Evolutionary conservation across 2,797 vertebrate genomes (phyloP), one percentile per base, ranked within the genome.

Genomic region (Pangasius larnaudii): DNA sequence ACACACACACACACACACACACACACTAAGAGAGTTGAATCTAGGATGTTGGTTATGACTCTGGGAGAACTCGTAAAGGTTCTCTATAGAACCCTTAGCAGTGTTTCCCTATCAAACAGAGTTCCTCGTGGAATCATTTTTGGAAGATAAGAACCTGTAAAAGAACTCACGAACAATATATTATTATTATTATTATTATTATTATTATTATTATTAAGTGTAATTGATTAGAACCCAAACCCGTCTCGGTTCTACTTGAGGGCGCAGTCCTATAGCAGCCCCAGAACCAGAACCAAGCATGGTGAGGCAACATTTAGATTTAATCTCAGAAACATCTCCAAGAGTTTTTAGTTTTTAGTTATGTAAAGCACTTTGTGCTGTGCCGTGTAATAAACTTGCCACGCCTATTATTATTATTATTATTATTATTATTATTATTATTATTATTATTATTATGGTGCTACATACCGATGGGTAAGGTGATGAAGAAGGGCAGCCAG

Each of bases 401-500:
- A 72, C 24, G 69, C 3, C 22, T n/a, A 11, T 36, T 49, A 84
- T 63, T 63, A 65, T 65, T 81, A 81, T 72, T 74, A 74, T 74
- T 77, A 77, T 77, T 77, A 77, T 77, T 77, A 51, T 51, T 77
- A 51, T 75, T 46, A 19, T 30, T 83, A 51, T 65, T 84, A 53
- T 84, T 67, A 71, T 51, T 65, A 67, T 46, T 33, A 67, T 63
- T 65, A 84, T 49, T 30, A 84, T 77, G 51, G 22, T 59, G 8
- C 19, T 16, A 90, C 89, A 33, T 91, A 92, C 91, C 90, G 19
- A 92, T 89, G n/a, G 91, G 90, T 81, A 92, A 88, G 63, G 89
- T 90, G 86, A 92, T 49, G 85, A 92, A 92, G 84, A 92, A 92
- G 27, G 91, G 91, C n/a, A 92, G 81, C 91, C 91, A 92, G 88